Evolutionary conservation across 2,888 invertebrate species (phyloP).

Genomic region (Pammene aurita): DNA sequence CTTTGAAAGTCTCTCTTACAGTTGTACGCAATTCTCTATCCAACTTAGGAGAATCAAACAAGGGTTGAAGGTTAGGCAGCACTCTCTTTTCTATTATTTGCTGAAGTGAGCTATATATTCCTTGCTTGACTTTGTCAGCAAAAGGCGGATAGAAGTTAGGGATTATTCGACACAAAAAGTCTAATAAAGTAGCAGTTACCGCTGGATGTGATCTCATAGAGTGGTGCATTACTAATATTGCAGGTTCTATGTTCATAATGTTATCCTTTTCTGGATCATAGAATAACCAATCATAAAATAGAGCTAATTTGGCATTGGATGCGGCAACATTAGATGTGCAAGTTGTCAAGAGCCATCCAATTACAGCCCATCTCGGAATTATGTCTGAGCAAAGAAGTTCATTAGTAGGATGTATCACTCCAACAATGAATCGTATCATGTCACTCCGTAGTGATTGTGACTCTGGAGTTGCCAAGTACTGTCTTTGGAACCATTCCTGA

Average conservation of each 20-base stretch:
- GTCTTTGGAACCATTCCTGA: slow-evolving; percentile 97
- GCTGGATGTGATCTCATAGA: slow-evolving; percentile 96
- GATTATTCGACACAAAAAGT: slow-evolving; percentile 96
- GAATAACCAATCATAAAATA: slow-evolving; percentile 97
- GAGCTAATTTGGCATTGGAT: slow-evolving; percentile 94
- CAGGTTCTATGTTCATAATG: slow-evolving; percentile 98
- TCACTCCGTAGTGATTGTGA: slow-evolving; percentile 95
- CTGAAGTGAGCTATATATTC: slow-evolving; percentile 91
- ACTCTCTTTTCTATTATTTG: slow-evolving; percentile 97
- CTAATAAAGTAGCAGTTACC: slow-evolving; percentile 93
- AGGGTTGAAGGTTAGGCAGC: slow-evolving; percentile 90
- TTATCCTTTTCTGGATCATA: slow-evolving; percentile 96
- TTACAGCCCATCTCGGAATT: slow-evolving; percentile 97
- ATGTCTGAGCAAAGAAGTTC: slow-evolving; percentile 96
- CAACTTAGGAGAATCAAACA: slow-evolving; percentile 94
- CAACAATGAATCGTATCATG: slow-evolving; percentile 96
- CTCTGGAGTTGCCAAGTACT: slow-evolving; percentile 95
- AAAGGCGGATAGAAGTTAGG: slow-evolving; percentile 92
- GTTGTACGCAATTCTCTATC: slow-evolving; percentile 92
- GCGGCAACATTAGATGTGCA: slow-evolving; percentile 95
- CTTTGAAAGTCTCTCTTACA: slow-evolving; percentile 95
- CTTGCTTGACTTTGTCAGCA: slow-evolving; percentile 90
- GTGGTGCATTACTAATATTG: slow-evolving; percentile 96
- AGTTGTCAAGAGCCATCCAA: slow-evolving; percentile 96
- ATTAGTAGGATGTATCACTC: slow-evolving; percentile 96